Evolutionary conservation across 2,888 invertebrate species (phyloP).

Genomic region (Ceramica pisi): DNA sequence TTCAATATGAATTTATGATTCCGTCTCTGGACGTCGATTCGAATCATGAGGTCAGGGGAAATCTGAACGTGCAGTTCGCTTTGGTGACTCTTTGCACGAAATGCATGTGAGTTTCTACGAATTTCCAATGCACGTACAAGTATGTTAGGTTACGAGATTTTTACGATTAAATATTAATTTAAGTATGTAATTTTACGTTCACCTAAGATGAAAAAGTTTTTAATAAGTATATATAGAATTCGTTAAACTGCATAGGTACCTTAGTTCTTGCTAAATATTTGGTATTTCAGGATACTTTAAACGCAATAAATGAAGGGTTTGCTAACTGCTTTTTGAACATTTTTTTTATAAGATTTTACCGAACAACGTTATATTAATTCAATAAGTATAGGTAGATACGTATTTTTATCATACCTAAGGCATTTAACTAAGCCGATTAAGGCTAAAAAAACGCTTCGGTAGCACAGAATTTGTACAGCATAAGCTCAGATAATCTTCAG

Average conservation of each 20-base stretch:
- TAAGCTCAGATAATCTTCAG: too few relatives aligned
- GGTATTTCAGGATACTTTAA: background rate
- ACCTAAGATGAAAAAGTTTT: too few relatives aligned
- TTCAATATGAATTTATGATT: conserved; percentile 46
- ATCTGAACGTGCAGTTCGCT: background rate
- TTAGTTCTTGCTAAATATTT: background rate
- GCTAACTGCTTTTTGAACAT: background rate
- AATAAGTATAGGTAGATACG: background rate
- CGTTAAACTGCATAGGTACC: background rate
- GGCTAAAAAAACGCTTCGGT: too few relatives aligned
- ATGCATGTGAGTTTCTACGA: background rate
- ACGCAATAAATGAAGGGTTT: background rate
- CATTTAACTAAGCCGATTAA: background rate
- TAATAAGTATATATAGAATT: background rate
- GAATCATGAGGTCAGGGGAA: conserved; percentile 13
- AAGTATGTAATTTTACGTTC: too few relatives aligned
- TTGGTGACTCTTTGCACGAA: background rate
- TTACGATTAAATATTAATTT: background rate
- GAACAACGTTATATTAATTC: background rate
- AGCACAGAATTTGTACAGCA: background rate
- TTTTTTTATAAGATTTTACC: conserved; percentile 13
- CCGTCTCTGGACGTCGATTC: background rate
- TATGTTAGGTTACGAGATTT: background rate
- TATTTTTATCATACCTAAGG: background rate
- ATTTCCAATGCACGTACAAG: background rate